Percentiles rank a stretch among this genome's conserved stretches.
phyloP scores from a whole-genome alignment of 2,797 vertebrate genomes.

The Scarus forsteni region DNA sequence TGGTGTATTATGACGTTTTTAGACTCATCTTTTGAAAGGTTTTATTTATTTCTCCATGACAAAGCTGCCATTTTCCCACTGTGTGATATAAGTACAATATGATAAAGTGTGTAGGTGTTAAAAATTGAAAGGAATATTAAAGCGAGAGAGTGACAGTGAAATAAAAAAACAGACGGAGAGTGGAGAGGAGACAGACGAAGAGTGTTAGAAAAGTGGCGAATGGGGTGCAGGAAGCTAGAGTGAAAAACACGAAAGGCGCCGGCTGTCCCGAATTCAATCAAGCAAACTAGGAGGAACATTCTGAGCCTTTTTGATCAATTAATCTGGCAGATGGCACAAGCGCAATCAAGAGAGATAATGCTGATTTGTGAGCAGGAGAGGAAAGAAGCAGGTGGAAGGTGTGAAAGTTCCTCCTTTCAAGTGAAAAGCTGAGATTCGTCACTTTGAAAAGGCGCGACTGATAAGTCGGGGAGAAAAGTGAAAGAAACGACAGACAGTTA shows the following conservation, averaged over 20 bases:
- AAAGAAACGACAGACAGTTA: conserved; percentile 39
- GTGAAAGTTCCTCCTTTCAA: conserved; percentile 68
- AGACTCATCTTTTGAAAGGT: too few species aligned
- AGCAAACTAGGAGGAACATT: conserved; percentile 72
- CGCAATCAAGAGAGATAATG: conserved; percentile 59
- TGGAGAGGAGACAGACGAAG: conserved; percentile 33
- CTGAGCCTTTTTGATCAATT: conserved; percentile 83
- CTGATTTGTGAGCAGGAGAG: conserved; percentile 55
- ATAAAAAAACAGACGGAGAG: conserved; percentile 48
- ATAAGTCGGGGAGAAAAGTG: conserved; percentile 35
- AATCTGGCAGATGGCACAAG: conserved; percentile 76
- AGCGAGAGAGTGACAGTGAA: conserved; percentile 44
- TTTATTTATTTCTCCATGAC: not conserved
- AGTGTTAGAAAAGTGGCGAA: conserved; percentile 38
- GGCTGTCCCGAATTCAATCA: conserved; percentile 77
- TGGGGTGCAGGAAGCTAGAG: conserved; percentile 23
- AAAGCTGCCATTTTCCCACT: conserved; percentile 17
- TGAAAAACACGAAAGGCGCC: conserved; percentile 42
- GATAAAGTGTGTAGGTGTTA: conserved; percentile 62
- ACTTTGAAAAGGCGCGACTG: conserved; percentile 61
- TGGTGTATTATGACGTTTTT: not conserved
- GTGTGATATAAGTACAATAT: conserved; percentile 65
- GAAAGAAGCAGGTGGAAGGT: conserved; percentile 69
- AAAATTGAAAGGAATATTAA: conserved; percentile 64
- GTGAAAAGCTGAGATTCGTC: conserved; percentile 55